These are phyloP conservation scores for Mycteria americana DNA, from an alignment of 2,797 vertebrate species.

Conservation along the genomic window DNA sequence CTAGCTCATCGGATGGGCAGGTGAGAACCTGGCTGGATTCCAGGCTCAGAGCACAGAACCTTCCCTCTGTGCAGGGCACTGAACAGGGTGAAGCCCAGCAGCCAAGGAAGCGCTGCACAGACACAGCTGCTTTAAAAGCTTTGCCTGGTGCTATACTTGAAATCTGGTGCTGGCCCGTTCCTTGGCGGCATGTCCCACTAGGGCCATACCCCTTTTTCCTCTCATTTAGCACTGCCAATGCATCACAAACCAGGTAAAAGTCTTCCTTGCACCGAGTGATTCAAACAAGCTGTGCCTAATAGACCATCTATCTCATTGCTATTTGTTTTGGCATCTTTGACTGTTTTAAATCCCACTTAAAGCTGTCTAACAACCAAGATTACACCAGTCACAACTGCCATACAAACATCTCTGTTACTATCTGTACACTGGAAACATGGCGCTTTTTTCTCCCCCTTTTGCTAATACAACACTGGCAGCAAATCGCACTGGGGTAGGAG, in stretches of 20 bases:
- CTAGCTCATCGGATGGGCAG: not conserved
- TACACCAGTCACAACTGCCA: not conserved
- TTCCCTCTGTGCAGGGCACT: fast-evolving
- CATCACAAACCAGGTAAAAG: not conserved
- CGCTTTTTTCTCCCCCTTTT: not conserved
- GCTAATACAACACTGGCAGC: not conserved
- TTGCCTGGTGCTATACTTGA: not conserved
- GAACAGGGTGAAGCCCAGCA: not conserved
- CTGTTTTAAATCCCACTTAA: slow-evolving; percentile 22
- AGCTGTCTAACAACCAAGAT: slow-evolving; percentile 22
- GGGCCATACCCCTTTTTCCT: not conserved
- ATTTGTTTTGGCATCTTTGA: slow-evolving; percentile 46
- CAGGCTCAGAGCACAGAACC: not conserved
- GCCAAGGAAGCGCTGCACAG: not conserved
- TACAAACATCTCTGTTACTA: not conserved
- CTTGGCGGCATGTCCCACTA: not conserved
- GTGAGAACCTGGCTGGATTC: not conserved
- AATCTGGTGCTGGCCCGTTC: not conserved
- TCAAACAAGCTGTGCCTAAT: slow-evolving; percentile 20
- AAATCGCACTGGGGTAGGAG: not conserved
- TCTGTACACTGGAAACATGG: not conserved
- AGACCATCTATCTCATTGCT: not conserved
- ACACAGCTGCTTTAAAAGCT: not conserved
- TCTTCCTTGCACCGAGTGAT: not conserved
- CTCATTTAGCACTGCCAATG: not conserved